Base-by-base conservation (phyloP, 2,888 invertebrate genomes). In the Synanthedon formicaeformis region DNA sequence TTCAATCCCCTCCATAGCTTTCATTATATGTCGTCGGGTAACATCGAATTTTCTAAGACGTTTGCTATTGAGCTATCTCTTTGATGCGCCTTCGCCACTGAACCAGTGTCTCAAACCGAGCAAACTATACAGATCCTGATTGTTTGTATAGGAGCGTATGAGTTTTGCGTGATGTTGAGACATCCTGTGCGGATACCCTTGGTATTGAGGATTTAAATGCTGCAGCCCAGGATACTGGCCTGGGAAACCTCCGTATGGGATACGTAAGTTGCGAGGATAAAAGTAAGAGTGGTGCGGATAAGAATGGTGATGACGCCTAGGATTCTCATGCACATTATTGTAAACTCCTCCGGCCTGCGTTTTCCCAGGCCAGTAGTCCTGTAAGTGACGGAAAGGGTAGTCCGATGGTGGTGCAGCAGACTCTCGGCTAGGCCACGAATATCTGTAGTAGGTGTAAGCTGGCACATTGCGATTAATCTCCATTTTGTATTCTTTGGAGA, bases 1-100 rank as follows among this genome's bases (percentile, higher is more conserved):
- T 34, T 34, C 8, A 34, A 34, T 73, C 71, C 58, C 69, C 66
- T 63, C 78, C 83, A 85, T 80, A 85, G 86, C 86, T 81, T 80
- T 72, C 85, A 81, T 74, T 82, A 85, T 81, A 86, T 68, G 75
- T 81, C 78, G 79, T 86, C 85, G 86, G 86, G 87, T 87, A 87
- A 87, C 86, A 83, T 86, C 81, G 75, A 78, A 73, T 82, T 81
- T 69, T 78, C 76, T 81, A 76, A 68, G 60, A 59, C 58, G 57
- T 65, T 55, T 56, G 59, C 56, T 66, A 71, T 56, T 60, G 62
- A 76, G 66, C 85, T 87, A 87, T 87, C 87, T 87, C 64, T 87
- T 85, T 55, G 85, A 78, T 53, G 80, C 74, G 54, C 79, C 81
- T 73, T 86, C 85, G 61, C 78, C 81, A 64, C 84, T 84, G 60